Conservation (phyloP, 2,888 invertebrate species). For the Stomorhina lunata region DNA sequence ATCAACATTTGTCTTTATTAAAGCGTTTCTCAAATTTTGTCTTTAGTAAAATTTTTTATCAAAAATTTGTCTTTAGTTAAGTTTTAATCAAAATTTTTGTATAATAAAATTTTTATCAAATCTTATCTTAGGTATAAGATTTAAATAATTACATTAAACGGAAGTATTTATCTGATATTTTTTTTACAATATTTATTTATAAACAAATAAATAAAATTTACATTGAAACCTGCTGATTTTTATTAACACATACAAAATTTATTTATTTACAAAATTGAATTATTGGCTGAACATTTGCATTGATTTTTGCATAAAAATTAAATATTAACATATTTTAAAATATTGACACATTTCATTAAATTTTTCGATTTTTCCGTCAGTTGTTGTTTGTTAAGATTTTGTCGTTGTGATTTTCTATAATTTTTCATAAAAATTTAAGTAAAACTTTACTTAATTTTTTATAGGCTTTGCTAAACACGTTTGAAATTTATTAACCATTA, state of each 20-base stretch:
- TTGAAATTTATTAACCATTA: conserved; percentile 59
- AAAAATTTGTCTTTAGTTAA: too few species aligned
- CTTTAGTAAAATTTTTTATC: too few species aligned
- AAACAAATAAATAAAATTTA: too few species aligned
- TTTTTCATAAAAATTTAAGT: neutral
- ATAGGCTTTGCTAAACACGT: neutral
- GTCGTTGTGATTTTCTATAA: neutral
- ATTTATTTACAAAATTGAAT: neutral
- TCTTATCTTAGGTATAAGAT: too few species aligned
- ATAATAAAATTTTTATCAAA: too few species aligned
- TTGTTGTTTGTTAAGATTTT: neutral
- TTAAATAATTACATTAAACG: too few species aligned
- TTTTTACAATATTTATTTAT: too few species aligned
- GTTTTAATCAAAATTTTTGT: too few species aligned
- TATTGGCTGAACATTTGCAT: conserved; percentile 2
- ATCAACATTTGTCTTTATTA: too few species aligned
- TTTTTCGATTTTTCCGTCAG: conserved; percentile 20
- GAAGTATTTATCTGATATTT: too few species aligned
- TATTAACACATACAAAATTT: neutral
- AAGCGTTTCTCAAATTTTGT: too few species aligned
- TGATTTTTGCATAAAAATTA: neutral
- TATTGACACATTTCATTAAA: conserved; percentile 8
- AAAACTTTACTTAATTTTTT: neutral
- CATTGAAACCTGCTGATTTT: neutral
- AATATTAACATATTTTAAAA: conserved; percentile 1